Conservation (phyloP, 2,888 invertebrate genomes). For the Ophraella communa region DNA sequence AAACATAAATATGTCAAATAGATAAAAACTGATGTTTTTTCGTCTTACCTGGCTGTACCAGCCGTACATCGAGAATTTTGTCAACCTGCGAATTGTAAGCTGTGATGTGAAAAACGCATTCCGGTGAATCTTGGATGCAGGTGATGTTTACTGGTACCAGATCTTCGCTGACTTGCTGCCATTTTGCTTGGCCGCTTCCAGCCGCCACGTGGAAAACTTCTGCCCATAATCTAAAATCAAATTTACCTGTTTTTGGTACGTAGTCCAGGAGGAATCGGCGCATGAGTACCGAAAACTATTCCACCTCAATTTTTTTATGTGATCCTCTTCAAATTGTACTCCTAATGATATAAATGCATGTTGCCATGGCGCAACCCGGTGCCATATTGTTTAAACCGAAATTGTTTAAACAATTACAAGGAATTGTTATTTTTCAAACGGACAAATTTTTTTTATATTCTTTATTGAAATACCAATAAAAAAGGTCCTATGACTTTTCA, state of each 20-base stretch:
- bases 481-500: no score
- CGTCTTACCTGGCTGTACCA: slow-evolving; percentile 89
- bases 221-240: slow-evolving; percentile 84
- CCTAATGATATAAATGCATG: no score
- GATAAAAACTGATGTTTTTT: not conserved
- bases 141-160: slow-evolving; percentile 98
- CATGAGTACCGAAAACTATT: no score
- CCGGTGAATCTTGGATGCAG: slow-evolving; percentile 95
- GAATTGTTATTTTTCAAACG: no score
- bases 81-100: slow-evolving; percentile 99
- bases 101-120: slow-evolving; percentile 97
- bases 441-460: no score
- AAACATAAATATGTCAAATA: not conserved
- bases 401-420: no score
- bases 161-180: slow-evolving; percentile 98
- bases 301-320: no score
- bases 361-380: no score
- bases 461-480: no score
- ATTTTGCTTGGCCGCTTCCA: slow-evolving; percentile 90
- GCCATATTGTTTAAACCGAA: no score
- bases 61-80: slow-evolving; percentile 96
- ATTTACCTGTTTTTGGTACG: not conserved
- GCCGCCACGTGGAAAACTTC: slow-evolving; percentile 98
- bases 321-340: no score
- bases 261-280: no score